Percentiles rank a stretch among this genome's conserved stretches.
Evolutionary conservation across 2,888 invertebrate genomes (phyloP).

Genomic region (Sabellastarte sp.): DNA sequence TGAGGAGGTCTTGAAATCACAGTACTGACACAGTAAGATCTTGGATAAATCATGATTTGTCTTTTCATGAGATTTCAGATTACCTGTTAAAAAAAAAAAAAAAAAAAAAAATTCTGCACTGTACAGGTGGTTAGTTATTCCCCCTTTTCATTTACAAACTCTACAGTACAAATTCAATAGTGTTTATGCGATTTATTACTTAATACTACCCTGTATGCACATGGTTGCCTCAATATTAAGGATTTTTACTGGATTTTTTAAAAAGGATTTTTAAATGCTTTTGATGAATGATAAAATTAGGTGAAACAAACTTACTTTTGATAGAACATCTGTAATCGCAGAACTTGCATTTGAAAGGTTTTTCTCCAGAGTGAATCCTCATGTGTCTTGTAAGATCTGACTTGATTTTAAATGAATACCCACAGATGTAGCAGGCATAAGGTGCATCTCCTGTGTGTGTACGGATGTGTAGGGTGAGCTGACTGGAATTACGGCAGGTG

Average conservation of each 20-base stretch:
- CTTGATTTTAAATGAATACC: slow-evolving; percentile 61
- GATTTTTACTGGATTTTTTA: no score
- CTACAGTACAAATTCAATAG: no score
- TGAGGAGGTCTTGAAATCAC: slow-evolving; percentile 52
- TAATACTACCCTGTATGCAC: no score
- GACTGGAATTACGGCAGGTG: slow-evolving; percentile 60
- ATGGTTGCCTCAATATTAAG: no score
- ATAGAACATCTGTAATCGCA: slow-evolving; percentile 58
- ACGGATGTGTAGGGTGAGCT: slow-evolving; percentile 62
- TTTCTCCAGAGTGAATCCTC: slow-evolving; percentile 58
- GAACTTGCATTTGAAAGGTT: slow-evolving; percentile 53
- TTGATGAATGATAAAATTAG: no score
- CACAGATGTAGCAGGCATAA: slow-evolving; percentile 54
- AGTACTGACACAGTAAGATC: slow-evolving; percentile 43
- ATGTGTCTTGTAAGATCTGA: slow-evolving; percentile 61
- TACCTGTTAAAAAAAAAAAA: slow-evolving; percentile 47
- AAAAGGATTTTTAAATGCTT: no score
- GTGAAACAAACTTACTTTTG: slow-evolving; percentile 50
- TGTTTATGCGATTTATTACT: no score
- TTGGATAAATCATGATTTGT: slow-evolving; percentile 51
- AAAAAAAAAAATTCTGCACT: no score
- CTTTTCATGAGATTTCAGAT: slow-evolving; percentile 53
- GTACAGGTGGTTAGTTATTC: no score
- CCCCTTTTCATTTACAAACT: no score
- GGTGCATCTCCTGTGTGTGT: slow-evolving; percentile 60